Evolutionary conservation across 1,140 invertebrate genomes (phyloP).

Genomic region (Lysiphlebus fabarum): DNA sequence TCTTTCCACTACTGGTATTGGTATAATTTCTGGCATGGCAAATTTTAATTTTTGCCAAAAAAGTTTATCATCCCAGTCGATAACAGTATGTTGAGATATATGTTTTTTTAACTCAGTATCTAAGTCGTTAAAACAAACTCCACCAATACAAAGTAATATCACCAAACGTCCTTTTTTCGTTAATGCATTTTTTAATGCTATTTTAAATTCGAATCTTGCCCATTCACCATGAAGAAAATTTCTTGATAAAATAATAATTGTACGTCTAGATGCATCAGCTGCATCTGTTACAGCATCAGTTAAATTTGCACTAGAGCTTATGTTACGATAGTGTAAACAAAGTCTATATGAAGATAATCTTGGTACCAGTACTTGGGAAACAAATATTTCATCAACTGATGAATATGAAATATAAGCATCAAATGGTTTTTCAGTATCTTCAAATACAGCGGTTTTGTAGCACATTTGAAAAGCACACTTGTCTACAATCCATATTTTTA

Average conservation of each 20-base stretch:
- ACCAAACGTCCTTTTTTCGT: constrained; percentile 77
- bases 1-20: constrained; percentile 58
- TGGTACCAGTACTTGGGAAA: constrained; percentile 78
- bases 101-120: constrained; percentile 86
- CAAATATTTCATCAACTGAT: constrained; percentile 84
- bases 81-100: constrained; percentile 84
- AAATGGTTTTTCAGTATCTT: constrained; percentile 79
- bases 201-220: constrained; percentile 90
- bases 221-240: constrained; percentile 93
- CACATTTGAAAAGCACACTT: constrained; percentile 80
- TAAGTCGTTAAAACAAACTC: constrained; percentile 78
- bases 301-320: constrained; percentile 74
- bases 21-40: constrained; percentile 75
- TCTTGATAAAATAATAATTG: constrained; percentile 85
- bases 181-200: constrained; percentile 85
- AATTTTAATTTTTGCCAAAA: constrained; percentile 94
- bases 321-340: constrained; percentile 82
- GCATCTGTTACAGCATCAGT: constrained; percentile 87
- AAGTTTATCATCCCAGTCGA: constrained; percentile 87
- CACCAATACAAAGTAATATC: constrained; percentile 82
- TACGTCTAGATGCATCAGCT: constrained; percentile 83
- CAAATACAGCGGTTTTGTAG: constrained; percentile 74
- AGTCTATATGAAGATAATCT: constrained; percentile 74
- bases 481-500: constrained; percentile 83
- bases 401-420: constrained; percentile 91